These are phyloP conservation scores for Chloropsis cyanopogon DNA, from an alignment of 2,113 vertebrate species.

Conservation along the genomic window DNA sequence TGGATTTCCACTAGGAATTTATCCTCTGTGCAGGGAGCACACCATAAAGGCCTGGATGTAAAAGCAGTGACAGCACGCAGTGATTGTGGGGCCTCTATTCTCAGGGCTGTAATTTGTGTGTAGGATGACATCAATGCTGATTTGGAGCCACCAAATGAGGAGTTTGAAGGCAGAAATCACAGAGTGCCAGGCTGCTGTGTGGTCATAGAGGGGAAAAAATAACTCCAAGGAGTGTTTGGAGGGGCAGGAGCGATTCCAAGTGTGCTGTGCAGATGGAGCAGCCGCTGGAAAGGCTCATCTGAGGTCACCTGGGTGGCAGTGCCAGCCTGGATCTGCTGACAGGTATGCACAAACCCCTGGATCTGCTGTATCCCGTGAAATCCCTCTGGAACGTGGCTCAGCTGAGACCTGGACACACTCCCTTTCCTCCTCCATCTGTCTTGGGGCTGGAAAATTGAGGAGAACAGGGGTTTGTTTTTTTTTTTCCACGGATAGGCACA, in stretches of 20 bases:
- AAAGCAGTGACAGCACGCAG: not conserved
- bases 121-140: not conserved
- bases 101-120: conserved; percentile 1
- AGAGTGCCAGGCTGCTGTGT: not conserved
- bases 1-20: not conserved
- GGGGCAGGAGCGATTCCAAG: not conserved
- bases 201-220: not conserved
- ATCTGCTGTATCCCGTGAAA: accelerated
- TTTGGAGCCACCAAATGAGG: conserved; percentile 2
- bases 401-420: not conserved
- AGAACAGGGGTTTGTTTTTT: not conserved
- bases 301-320: not conserved
- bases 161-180: conserved; percentile 33
- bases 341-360: not conserved
- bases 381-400: not conserved
- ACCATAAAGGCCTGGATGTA: not conserved
- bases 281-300: accelerated
- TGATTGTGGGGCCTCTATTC: not conserved
- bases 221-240: not conserved
- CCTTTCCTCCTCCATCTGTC: not conserved
- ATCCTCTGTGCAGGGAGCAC: not conserved
- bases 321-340: not conserved
- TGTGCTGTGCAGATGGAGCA: not conserved
- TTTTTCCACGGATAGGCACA: not conserved
- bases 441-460: not conserved